These are phyloP conservation scores for Amphiura filiformis DNA, from an alignment of 35 echinoderm and acorn worm genomes.

Conservation along the genomic window DNA sequence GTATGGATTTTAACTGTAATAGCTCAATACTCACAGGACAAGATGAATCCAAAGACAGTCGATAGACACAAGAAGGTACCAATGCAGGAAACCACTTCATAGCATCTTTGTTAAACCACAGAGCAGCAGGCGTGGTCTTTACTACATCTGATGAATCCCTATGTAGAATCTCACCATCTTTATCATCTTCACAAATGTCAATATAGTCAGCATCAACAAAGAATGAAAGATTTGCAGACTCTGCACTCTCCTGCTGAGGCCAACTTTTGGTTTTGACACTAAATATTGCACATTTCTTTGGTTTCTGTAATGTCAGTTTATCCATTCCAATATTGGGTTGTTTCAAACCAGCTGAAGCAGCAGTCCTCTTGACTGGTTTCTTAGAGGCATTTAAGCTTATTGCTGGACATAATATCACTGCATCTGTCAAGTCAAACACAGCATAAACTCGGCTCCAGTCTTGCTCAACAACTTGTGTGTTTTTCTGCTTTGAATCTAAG, in stretches of 20 bases:
- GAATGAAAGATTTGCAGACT: not conserved
- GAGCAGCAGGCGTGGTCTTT: not conserved
- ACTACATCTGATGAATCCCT: no score
- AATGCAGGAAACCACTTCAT: not conserved
- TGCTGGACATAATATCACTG: not conserved
- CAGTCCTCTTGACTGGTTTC: not conserved
- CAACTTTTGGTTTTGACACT: not conserved
- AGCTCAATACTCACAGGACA: not conserved
- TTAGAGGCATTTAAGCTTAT: not conserved
- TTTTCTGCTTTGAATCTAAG: not conserved
- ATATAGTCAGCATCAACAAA: not conserved
- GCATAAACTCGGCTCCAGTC: not conserved
- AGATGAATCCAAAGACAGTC: not conserved
- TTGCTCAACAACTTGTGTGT: not conserved
- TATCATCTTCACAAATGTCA: no score
- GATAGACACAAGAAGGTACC: not conserved
- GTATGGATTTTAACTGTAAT: no score
- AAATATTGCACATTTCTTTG: not conserved
- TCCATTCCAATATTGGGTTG: not conserved
- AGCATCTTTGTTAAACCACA: not conserved
- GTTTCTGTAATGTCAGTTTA: not conserved
- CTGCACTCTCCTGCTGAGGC: not conserved
- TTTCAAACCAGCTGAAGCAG: not conserved
- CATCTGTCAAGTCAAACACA: not conserved
- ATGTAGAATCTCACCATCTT: no score